phyloP scores from a whole-genome alignment of 2,113 vertebrate species.

The Cryptomyrus ogoouensis region DNA sequence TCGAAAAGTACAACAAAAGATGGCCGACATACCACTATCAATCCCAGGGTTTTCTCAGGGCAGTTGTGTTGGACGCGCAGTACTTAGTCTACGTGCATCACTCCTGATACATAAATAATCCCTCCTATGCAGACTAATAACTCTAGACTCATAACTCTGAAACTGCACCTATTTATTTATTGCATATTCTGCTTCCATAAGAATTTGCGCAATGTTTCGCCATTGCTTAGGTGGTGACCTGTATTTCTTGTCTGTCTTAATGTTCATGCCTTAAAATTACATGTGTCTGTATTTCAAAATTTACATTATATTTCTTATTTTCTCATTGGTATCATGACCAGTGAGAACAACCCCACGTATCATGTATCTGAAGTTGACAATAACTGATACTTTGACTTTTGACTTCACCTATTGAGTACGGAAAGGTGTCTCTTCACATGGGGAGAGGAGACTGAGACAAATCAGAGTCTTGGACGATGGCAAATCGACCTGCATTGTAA shows the following conservation, averaged over 20 bases:
- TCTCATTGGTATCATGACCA: neutral
- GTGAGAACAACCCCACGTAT: neutral
- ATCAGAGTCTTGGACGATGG: neutral
- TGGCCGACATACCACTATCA: neutral
- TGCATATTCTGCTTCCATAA: neutral
- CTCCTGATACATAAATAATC: neutral
- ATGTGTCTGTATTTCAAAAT: slow-evolving; percentile 37
- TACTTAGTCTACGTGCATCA: neutral
- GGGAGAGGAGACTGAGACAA: slow-evolving; percentile 37
- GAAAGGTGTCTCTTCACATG: slow-evolving; percentile 22
- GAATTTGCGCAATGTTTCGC: neutral
- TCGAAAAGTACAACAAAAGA: neutral
- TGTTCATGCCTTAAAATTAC: slow-evolving; percentile 22
- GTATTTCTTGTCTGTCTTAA: neutral
- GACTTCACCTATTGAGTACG: slow-evolving; percentile 26
- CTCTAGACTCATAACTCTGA: neutral
- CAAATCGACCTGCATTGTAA: slow-evolving; percentile 28
- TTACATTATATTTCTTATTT: neutral
- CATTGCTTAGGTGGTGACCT: neutral
- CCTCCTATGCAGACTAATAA: neutral
- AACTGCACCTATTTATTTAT: neutral
- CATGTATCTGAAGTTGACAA: neutral
- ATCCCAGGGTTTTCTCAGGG: neutral
- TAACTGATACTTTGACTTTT: neutral
- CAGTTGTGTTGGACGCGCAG: neutral